Base-by-base conservation (phyloP, 2,113 vertebrate genomes). In the Coryphaenoides rupestris region DNA sequence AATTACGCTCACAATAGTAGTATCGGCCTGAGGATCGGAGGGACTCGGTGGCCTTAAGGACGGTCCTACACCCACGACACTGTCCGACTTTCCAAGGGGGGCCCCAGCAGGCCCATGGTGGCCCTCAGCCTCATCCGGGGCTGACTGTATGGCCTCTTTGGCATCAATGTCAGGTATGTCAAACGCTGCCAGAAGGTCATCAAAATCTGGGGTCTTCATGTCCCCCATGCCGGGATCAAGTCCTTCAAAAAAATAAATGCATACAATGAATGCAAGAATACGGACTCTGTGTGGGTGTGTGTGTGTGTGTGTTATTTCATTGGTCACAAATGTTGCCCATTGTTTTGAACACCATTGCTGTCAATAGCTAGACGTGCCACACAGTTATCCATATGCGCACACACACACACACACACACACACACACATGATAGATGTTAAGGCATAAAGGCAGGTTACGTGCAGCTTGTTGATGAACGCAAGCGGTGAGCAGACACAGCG, bases 121-220 rank as follows among this genome's bases (percentile, higher is more conserved):
- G 0, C 94, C 93, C 0, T 90, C 86, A 0, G 93, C 91, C 45
- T 91, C 89, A 66, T 96, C 95, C 0, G 94, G 93, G 26, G 88
- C 89, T 0, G 95, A 93, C 3, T 94, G 93, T 62, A 98, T 96
- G 82, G 95, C 94, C 82, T 96, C 95, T 49, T 95, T 95, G 0
- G 95, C 89, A 81, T 98, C 95, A 2, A 98, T 95, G 81, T 98
- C 95, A 0, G 95, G 95, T 60, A 98, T 98, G 82, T 98, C 95
- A 40, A 98, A 98, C 2, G 95, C 95, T 63, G 95, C 95, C 87
- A 98, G 78, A 3, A 98, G 94, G 89, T 98, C 95, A 26, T 98
- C 95, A 0, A 98, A 98, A 75, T 98, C 95, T 21, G 95, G 95
- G 23, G 95, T 97, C 73, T 97, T 98, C 95, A 98, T 97, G 91